These are phyloP conservation scores for Porphyrio hochstetteri DNA, from an alignment of 2,113 vertebrate genomes.

Conservation along the genomic window DNA sequence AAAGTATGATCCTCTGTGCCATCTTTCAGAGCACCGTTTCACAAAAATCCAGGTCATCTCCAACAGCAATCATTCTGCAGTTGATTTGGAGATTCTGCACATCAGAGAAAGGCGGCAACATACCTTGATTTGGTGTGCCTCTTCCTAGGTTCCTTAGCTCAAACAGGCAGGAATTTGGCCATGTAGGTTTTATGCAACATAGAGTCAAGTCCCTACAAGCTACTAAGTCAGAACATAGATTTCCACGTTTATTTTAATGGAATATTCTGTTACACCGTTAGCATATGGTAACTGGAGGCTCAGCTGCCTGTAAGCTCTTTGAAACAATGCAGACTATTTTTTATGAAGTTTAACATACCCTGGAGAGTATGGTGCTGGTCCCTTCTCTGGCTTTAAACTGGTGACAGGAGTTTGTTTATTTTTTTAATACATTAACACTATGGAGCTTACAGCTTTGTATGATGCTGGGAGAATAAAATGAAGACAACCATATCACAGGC, in stretches of 20 bases:
- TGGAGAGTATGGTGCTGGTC: background rate
- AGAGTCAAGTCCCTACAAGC: background rate
- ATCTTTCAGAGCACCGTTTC: background rate
- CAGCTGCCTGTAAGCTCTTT: background rate
- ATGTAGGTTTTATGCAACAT: accelerated
- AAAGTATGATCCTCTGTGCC: background rate
- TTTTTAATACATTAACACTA: background rate
- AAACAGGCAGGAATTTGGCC: background rate
- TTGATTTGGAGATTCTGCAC: background rate
- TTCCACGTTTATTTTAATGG: background rate
- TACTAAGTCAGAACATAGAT: background rate
- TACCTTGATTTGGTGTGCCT: background rate
- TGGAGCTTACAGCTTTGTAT: background rate
- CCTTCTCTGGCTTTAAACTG: background rate
- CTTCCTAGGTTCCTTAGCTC: background rate
- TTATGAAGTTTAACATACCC: background rate
- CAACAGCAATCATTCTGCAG: background rate
- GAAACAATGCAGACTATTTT: background rate
- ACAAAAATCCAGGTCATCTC: slow-evolving; percentile 36
- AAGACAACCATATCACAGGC: background rate
- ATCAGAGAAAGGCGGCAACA: background rate
- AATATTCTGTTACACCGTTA: background rate
- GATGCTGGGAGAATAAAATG: background rate
- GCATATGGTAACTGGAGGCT: background rate
- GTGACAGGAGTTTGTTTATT: background rate